Evolutionary conservation across 1,140 invertebrate genomes (phyloP).

Genomic region (Solen grandis): DNA sequence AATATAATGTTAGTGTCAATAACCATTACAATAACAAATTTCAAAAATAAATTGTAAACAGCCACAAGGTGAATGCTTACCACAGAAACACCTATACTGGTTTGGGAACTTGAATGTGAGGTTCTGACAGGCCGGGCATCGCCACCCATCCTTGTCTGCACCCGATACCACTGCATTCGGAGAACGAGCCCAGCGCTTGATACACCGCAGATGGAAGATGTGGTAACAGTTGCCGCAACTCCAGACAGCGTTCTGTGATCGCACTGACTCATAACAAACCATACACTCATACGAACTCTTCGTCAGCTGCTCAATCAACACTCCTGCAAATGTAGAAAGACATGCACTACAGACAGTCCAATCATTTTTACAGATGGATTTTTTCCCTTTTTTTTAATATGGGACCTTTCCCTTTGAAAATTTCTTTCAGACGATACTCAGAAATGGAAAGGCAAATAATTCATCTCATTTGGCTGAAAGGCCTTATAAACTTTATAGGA

Average conservation of each 20-base stretch:
- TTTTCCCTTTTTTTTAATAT: no score
- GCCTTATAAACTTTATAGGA: no score
- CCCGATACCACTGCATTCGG: slow-evolving; percentile 84
- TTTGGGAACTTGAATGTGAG: slow-evolving; percentile 70
- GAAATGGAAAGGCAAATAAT: no score
- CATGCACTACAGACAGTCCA: no score
- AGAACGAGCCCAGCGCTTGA: slow-evolving; percentile 92
- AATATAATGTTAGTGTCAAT: neutral
- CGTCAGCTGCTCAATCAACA: slow-evolving; percentile 90
- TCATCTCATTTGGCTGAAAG: no score
- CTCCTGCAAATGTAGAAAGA: no score
- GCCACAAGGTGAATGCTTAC: no score
- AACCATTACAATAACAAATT: neutral
- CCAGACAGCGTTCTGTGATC: slow-evolving; percentile 92
- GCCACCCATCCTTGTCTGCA: slow-evolving; percentile 86
- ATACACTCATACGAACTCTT: slow-evolving; percentile 92
- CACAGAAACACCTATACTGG: slow-evolving; percentile 80
- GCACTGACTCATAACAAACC: slow-evolving; percentile 93
- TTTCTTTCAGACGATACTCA: no score
- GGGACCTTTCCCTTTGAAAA: no score
- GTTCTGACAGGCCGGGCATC: slow-evolving; percentile 86
- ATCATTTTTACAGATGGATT: no score
- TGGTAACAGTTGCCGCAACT: slow-evolving; percentile 94
- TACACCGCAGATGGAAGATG: slow-evolving; percentile 93
- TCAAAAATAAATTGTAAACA: neutral